Percentiles rank a stretch among this genome's conserved stretches.
phyloP scores from a whole-genome alignment of 2,113 vertebrate species.

The Prietella phreatophila region DNA sequence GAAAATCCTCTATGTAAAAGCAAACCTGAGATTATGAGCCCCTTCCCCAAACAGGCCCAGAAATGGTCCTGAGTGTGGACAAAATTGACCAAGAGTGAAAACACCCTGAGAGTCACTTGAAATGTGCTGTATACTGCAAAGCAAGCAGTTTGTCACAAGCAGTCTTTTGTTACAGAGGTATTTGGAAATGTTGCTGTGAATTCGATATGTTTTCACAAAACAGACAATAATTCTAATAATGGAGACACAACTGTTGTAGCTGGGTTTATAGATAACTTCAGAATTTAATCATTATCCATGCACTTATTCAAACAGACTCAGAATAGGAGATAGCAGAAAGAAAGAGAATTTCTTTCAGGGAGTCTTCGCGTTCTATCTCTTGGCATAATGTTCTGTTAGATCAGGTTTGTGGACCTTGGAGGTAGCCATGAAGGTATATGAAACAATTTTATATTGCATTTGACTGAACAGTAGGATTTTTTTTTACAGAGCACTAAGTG shows the following conservation, averaged over 20 bases:
- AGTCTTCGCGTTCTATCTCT: not conserved
- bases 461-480: not conserved
- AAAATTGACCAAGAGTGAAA: not conserved
- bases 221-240: constrained; percentile 34
- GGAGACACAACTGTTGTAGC: constrained; percentile 13
- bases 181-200: constrained; percentile 32
- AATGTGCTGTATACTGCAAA: constrained; percentile 36
- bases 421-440: not conserved
- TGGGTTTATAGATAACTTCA: constrained; percentile 33
- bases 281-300: constrained; percentile 21
- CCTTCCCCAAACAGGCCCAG: not conserved
- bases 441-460: not conserved
- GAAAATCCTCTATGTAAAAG: not conserved
- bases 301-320: constrained; percentile 25
- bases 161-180: constrained; percentile 22
- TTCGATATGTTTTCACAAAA: constrained; percentile 48
- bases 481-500: not conserved
- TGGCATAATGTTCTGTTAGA: constrained; percentile 8
- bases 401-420: constrained; percentile 1
- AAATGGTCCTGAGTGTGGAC: not conserved
- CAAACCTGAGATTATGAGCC: not conserved
- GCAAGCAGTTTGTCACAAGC: constrained; percentile 42
- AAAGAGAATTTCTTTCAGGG: not conserved
- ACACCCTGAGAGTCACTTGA: not conserved
- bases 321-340: not conserved